Conservation (phyloP, 2,888 invertebrate species). For the Acanthopleura granulata region DNA sequence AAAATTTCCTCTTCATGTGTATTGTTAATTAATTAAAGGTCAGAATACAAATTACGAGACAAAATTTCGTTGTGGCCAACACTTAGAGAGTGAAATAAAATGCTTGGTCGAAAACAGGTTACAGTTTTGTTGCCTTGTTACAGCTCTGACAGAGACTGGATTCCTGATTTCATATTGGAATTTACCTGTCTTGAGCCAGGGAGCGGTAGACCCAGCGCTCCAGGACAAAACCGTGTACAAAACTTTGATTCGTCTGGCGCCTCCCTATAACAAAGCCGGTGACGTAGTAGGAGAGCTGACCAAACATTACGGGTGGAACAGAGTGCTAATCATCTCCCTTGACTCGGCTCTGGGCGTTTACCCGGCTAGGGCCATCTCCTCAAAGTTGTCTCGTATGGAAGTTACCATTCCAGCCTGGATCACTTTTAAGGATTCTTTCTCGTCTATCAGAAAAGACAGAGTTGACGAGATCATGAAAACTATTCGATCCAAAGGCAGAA, state of each 20-base stretch:
- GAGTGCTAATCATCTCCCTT: neutral
- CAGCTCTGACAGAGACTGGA: neutral
- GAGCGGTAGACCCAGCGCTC: neutral
- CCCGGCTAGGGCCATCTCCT: neutral
- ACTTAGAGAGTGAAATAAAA: no score
- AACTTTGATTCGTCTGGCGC: neutral
- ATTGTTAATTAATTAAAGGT: no score
- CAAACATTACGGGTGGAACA: neutral
- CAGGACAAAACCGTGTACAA: constrained; percentile 1
- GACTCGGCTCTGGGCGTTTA: neutral
- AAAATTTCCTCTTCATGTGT: no score
- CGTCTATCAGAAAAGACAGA: no score
- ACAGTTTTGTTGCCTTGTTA: no score
- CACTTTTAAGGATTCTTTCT: neutral
- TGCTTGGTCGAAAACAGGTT: no score
- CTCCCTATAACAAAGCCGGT: constrained; percentile 12
- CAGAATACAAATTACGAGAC: no score
- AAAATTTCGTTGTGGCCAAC: no score
- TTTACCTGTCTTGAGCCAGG: constrained; percentile 2
- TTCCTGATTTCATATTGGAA: neutral
- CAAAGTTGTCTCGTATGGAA: neutral
- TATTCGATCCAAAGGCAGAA: neutral
- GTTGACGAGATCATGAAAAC: no score
- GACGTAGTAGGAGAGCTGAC: neutral
- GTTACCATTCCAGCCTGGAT: neutral